Evolutionary conservation across 2,888 invertebrate genomes (phyloP).

Genomic region (Drosophila sordidula): DNA sequence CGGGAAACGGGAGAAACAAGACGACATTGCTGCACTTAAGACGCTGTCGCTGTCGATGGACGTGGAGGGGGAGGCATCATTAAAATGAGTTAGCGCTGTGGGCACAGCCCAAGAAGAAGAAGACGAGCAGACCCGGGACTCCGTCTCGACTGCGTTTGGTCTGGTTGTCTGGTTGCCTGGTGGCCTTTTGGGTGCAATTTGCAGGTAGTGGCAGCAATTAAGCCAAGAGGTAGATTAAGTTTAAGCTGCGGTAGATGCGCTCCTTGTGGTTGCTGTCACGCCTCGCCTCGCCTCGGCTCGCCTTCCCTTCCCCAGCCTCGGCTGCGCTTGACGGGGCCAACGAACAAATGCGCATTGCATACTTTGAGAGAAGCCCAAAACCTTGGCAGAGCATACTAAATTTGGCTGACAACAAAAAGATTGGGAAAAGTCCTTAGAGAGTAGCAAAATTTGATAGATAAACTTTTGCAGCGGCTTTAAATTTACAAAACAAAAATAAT

Average conservation of each 20-base stretch:
- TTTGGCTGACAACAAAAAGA: conserved; percentile 13
- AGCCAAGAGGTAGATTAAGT: conserved; percentile 77
- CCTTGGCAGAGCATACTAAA: conserved; percentile 18
- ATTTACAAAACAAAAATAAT: not conserved
- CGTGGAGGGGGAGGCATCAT: conserved; percentile 61
- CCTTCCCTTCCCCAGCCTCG: not conserved
- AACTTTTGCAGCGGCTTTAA: not conserved
- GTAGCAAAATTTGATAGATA: conserved; percentile 5
- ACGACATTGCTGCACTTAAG: conserved; percentile 73
- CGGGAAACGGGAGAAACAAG: conserved; percentile 42
- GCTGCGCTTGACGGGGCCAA: conserved; percentile 33
- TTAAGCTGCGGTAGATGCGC: conserved; percentile 64
- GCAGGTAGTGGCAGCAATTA: conserved; percentile 82
- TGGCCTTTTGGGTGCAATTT: conserved; percentile 83
- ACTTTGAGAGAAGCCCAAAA: conserved; percentile 29
- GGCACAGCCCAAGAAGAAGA: conserved; percentile 39
- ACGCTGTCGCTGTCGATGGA: conserved; percentile 24
- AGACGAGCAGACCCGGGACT: conserved; percentile 21
- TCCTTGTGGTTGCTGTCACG: conserved; percentile 19
- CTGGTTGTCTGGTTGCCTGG: conserved; percentile 32
- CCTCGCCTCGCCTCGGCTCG: conserved; percentile 2
- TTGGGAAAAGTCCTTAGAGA: not conserved
- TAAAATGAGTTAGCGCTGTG: conserved; percentile 78
- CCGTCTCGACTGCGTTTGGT: conserved; percentile 41
- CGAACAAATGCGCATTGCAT: conserved; percentile 47